Evolutionary conservation across 2,888 invertebrate species (phyloP).

Genomic region (Polydrusus tereticollis): DNA sequence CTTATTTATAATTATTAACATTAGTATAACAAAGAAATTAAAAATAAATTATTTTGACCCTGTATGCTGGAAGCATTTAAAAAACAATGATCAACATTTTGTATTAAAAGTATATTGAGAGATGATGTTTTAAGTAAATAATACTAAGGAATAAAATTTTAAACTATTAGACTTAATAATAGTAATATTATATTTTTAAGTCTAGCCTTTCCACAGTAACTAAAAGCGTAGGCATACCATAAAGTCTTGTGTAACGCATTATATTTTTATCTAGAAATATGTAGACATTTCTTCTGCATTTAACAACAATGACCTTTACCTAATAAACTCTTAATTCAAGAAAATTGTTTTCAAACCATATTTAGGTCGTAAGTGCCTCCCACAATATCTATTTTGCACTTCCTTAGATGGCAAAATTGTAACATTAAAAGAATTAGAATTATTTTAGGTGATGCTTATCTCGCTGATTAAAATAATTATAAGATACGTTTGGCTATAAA

Average conservation of each 20-base stretch:
- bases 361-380: slow-evolving; percentile 28
- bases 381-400: slow-evolving; percentile 31
- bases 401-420: slow-evolving; percentile 25
- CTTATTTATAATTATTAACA: too few relatives aligned
- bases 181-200: too few relatives aligned
- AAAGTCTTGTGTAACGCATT: background rate
- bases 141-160: too few relatives aligned
- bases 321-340: slow-evolving; percentile 33
- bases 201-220: background rate
- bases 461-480: slow-evolving; percentile 1
- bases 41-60: too few relatives aligned
- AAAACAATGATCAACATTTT: too few relatives aligned
- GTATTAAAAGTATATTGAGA: too few relatives aligned
- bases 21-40: too few relatives aligned
- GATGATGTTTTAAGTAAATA: too few relatives aligned
- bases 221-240: background rate
- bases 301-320: slow-evolving; percentile 38
- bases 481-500: slow-evolving; percentile 1
- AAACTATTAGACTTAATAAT: too few relatives aligned
- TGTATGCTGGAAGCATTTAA: too few relatives aligned
- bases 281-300: slow-evolving; percentile 22
- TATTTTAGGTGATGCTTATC: slow-evolving; percentile 14
- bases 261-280: slow-evolving; percentile 12
- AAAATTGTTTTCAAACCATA: slow-evolving; percentile 31
- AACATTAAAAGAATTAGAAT: slow-evolving; percentile 18